These are phyloP conservation scores for Perizoma flavofasciatum DNA, from an alignment of 2,888 invertebrate species.

Conservation along the genomic window DNA sequence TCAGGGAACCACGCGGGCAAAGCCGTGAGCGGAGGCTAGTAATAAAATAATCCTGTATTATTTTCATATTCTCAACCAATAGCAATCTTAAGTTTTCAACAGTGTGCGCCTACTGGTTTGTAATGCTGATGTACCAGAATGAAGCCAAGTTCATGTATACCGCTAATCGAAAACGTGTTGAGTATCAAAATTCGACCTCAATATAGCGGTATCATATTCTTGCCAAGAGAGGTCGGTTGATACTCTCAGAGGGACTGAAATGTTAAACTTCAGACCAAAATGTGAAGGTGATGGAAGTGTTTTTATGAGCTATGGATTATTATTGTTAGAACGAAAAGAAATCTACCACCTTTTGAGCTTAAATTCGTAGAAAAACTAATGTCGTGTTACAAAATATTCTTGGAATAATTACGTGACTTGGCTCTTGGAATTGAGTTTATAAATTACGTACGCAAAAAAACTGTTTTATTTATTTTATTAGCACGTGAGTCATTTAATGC, in stretches of 20 bases:
- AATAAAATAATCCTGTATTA: too few relatives aligned
- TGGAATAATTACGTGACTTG: too few relatives aligned
- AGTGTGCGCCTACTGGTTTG: too few relatives aligned
- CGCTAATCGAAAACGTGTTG: constrained; percentile 9
- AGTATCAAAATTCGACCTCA: constrained; percentile 17
- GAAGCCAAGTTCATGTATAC: background rate
- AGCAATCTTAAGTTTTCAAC: too few relatives aligned
- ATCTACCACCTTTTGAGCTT: background rate
- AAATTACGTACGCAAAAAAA: too few relatives aligned
- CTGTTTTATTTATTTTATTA: too few relatives aligned
- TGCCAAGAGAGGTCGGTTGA: constrained; percentile 11
- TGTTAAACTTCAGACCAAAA: constrained; percentile 22
- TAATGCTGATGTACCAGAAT: too few relatives aligned
- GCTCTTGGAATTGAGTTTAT: too few relatives aligned
- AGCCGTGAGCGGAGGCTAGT: too few relatives aligned
- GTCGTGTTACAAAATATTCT: background rate
- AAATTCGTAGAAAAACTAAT: background rate
- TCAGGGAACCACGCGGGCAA: too few relatives aligned
- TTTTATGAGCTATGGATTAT: constrained; percentile 4
- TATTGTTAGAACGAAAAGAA: background rate
- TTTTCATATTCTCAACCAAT: too few relatives aligned
- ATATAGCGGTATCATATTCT: constrained; percentile 6
- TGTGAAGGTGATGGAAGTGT: constrained; percentile 24
- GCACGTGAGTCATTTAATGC: too few relatives aligned
- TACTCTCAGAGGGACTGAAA: constrained; percentile 22